Conservation (phyloP, 2,888 invertebrate species). For the Monochamus alternatus region DNA sequence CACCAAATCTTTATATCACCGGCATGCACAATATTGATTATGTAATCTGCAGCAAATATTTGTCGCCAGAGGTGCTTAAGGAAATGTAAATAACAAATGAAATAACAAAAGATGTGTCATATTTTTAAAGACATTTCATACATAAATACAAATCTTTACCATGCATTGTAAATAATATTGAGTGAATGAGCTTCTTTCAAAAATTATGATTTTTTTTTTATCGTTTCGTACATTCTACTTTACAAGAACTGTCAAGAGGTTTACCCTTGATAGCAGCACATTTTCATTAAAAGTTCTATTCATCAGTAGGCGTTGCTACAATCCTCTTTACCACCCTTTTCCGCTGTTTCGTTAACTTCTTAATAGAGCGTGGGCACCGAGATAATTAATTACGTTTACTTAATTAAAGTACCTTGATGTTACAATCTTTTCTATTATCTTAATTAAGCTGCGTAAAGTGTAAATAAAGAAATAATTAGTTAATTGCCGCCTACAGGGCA, state of each 20-base stretch:
- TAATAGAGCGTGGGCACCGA: conserved; percentile 59
- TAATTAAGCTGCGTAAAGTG: conserved; percentile 59
- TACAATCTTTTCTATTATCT: conserved; percentile 59
- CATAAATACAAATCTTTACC: neutral
- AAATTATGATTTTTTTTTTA: too few relatives aligned
- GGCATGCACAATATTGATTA: conserved; percentile 35
- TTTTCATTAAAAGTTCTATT: conserved; percentile 22
- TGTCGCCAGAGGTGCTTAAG: neutral
- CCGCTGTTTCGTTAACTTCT: conserved; percentile 63
- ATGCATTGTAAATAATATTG: too few relatives aligned
- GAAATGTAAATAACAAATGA: neutral
- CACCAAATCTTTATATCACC: conserved; percentile 46
- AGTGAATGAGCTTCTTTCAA: too few relatives aligned
- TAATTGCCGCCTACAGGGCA: conserved; percentile 60
- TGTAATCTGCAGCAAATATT: neutral
- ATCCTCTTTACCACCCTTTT: conserved; percentile 54
- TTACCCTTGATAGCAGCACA: neutral
- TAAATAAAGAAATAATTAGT: conserved; percentile 65
- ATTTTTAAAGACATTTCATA: too few relatives aligned
- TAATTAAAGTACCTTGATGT: conserved; percentile 63
- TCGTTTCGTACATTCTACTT: too few relatives aligned
- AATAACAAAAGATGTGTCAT: neutral
- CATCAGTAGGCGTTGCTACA: conserved; percentile 12
- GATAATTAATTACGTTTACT: conserved; percentile 64
- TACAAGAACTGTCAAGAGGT: neutral